phyloP scores from a whole-genome alignment of 2,888 invertebrate species.

The Euplagia quadripunctaria region DNA sequence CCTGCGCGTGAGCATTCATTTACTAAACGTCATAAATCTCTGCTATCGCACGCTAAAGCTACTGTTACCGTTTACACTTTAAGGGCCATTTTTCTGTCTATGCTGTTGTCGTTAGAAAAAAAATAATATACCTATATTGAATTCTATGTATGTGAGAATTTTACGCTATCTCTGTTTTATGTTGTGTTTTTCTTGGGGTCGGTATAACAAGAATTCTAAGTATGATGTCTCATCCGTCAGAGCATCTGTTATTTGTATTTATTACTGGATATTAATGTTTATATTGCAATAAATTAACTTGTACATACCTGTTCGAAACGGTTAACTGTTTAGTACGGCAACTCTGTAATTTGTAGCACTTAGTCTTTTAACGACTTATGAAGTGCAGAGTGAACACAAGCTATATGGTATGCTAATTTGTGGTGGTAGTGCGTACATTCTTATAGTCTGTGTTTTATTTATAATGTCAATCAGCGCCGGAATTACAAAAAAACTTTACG shows the following conservation, averaged over 20 bases:
- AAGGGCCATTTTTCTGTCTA: slow-evolving; percentile 16
- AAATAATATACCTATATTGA: slow-evolving; percentile 39
- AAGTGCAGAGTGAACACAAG: background rate
- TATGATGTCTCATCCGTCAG: slow-evolving; percentile 45
- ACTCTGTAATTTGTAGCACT: background rate
- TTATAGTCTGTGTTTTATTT: too few relatives aligned
- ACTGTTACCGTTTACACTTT: background rate
- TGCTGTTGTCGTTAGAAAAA: slow-evolving; percentile 25
- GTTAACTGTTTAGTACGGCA: background rate
- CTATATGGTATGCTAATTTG: background rate
- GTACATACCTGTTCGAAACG: background rate
- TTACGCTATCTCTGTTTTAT: slow-evolving; percentile 46
- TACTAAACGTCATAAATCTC: slow-evolving; percentile 43
- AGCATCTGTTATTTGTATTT: slow-evolving; percentile 39
- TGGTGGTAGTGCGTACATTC: too few relatives aligned
- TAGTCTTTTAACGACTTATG: background rate
- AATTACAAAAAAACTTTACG: too few relatives aligned
- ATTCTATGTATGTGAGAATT: slow-evolving; percentile 54
- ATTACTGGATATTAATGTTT: slow-evolving; percentile 21
- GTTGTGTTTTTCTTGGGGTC: slow-evolving; percentile 42
- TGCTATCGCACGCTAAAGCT: slow-evolving; percentile 5
- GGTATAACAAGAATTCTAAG: slow-evolving; percentile 44
- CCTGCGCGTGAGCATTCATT: slow-evolving; percentile 52
- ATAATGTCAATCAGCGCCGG: too few relatives aligned
- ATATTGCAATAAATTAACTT: slow-evolving; percentile 20